phyloP scores from a whole-genome alignment of 2,888 invertebrate species.

The Exephanes ischioxanthus region DNA sequence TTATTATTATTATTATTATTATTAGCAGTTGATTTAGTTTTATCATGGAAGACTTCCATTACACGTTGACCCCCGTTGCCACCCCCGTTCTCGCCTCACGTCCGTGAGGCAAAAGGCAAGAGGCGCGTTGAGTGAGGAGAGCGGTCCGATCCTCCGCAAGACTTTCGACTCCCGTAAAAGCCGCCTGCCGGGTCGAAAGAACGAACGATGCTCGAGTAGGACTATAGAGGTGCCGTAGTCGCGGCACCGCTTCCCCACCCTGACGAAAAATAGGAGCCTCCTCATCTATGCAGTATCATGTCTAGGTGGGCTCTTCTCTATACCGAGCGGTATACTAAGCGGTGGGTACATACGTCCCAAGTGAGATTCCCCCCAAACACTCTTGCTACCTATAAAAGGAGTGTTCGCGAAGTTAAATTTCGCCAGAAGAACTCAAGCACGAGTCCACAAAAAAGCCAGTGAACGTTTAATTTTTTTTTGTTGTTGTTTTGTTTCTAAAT shows the following conservation, averaged over 20 bases:
- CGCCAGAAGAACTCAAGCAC: conserved; percentile 75
- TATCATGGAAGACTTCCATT: neutral
- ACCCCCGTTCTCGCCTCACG: neutral
- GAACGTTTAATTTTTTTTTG: conserved; percentile 12
- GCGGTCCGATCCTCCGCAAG: neutral
- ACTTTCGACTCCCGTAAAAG: conserved; percentile 31
- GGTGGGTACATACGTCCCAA: conserved; percentile 62
- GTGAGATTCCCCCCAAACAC: conserved; percentile 62
- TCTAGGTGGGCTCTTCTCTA: conserved; percentile 58
- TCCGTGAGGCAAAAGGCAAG: conserved; percentile 3
- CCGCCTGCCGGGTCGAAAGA: neutral
- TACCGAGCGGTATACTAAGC: conserved; percentile 28
- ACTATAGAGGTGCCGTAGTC: conserved; percentile 8
- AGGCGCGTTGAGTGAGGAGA: neutral
- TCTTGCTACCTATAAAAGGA: conserved; percentile 79
- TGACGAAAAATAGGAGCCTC: conserved; percentile 49
- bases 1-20: too few relatives aligned
- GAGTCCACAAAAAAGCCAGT: conserved; percentile 50
- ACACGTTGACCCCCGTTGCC: neutral
- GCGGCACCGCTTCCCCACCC: conserved; percentile 43
- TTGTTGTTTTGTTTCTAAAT: conserved; percentile 4
- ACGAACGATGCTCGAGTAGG: neutral
- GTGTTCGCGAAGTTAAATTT: conserved; percentile 72
- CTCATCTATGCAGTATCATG: conserved; percentile 56
- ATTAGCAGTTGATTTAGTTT: neutral